phyloP scores from a whole-genome alignment of 2,797 vertebrate genomes.

The Protonibea diacanthus region DNA sequence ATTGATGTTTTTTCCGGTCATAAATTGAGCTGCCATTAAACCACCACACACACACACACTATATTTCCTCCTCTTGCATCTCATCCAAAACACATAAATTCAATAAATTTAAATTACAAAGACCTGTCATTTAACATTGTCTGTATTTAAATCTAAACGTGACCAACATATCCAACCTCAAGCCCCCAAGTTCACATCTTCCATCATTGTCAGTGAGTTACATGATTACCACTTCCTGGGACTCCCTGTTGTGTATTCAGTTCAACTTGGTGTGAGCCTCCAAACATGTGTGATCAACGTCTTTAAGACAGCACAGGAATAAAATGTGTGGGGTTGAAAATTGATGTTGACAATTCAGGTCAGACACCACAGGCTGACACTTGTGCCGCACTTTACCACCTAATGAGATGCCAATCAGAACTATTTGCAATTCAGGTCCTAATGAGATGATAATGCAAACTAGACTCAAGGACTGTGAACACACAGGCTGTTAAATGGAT shows the following conservation, averaged over 20 bases:
- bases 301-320: constrained; percentile 36
- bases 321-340: constrained; percentile 35
- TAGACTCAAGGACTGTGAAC: constrained; percentile 61
- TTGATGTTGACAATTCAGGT: constrained; percentile 55
- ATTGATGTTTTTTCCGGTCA: constrained; percentile 62
- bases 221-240: constrained; percentile 21
- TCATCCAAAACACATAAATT: constrained; percentile 14
- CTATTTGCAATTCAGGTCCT: constrained; percentile 63
- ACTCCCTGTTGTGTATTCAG: constrained; percentile 23
- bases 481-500: constrained; percentile 58
- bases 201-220: constrained; percentile 28
- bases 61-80: background rate
- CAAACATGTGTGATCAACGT: constrained; percentile 34
- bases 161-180: constrained; percentile 29
- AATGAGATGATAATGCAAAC: constrained; percentile 66
- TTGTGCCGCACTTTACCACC: constrained; percentile 44
- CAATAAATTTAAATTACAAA: constrained; percentile 20
- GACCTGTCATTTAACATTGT: constrained; percentile 10
- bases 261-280: constrained; percentile 6
- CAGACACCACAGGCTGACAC: constrained; percentile 33
- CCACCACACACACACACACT: background rate
- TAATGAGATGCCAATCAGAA: constrained; percentile 70
- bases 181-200: constrained; percentile 18
- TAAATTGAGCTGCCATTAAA: constrained; percentile 52
- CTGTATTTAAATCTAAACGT: constrained; percentile 30